phyloP scores from a whole-genome alignment of 2,888 invertebrate species.

The Capitulum mitella region DNA sequence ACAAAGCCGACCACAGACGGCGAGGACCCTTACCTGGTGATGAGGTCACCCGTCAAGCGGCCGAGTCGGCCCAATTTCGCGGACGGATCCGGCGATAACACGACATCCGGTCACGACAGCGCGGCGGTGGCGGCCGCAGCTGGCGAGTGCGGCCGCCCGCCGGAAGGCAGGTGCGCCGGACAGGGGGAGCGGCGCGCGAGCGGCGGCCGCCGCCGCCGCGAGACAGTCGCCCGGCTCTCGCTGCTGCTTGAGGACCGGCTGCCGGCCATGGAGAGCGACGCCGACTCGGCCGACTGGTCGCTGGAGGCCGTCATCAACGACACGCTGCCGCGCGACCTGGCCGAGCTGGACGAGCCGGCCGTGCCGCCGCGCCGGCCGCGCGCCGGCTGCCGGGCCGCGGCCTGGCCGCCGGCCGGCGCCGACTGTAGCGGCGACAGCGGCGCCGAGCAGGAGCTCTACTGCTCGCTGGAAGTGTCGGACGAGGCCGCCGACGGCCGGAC shows the following conservation, averaged over 20 bases:
- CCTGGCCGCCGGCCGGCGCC: neutral
- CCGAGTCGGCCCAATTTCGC: neutral
- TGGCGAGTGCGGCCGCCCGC: neutral
- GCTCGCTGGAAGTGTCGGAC: too few species aligned
- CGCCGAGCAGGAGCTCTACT: neutral
- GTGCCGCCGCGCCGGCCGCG: conserved; percentile 12
- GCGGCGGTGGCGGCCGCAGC: neutral
- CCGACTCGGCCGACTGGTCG: conserved; percentile 34
- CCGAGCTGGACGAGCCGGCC: conserved; percentile 26
- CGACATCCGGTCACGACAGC: neutral
- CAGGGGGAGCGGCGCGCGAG: neutral
- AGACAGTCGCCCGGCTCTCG: neutral
- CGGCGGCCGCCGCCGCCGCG: neutral
- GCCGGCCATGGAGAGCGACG: conserved; percentile 12
- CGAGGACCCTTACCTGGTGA: conserved; percentile 4
- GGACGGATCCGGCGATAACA: neutral
- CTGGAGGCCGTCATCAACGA: conserved; percentile 35
- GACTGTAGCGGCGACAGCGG: neutral
- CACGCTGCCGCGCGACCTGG: conserved; percentile 25
- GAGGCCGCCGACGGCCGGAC: too few species aligned
- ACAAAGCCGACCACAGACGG: neutral
- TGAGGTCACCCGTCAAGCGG: neutral
- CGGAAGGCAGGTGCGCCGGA: neutral
- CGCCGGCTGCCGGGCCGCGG: too few species aligned
- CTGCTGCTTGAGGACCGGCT: neutral